Base-by-base conservation (phyloP, 2,797 vertebrate species). In the Clarias platycephalus region DNA sequence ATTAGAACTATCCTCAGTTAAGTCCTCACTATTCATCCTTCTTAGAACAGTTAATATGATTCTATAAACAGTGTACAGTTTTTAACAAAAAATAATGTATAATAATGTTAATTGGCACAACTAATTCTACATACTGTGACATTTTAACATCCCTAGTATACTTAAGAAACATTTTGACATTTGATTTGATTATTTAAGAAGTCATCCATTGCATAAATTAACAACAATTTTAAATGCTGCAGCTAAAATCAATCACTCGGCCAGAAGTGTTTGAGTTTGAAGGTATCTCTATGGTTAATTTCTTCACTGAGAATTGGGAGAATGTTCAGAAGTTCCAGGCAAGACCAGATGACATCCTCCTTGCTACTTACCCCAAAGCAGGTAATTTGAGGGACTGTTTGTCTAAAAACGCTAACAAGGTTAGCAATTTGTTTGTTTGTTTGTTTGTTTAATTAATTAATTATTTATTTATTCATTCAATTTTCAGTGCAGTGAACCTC, bases 331-430 rank as follows among this genome's bases (percentile, higher is more conserved):
- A 90, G 53, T 91, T 91, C 49, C 70, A 88, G 60, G 89, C 89
- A 40, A 88, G 87, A 83, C 89, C 89, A 78, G 86, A 87, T 90
- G 90, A 88, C 31, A 88, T 86, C 62, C 81, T 90, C 0, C 82
- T 90, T 1, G 89, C 89, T 57, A 90, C 88, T 24, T 89, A 93
- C 64, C 92, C 92, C 62, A 93, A 94, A 90, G 90, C 93, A 87
- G 93, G 93, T 93, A 24, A 60, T 86, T 9, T 63, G 16, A 44
- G 12, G 13, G 20, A 67, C 18, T 34, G 1, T 37, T 18, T 60
- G 15, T 34, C 40, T 82, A 72, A 72, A 15, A 72, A 71, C 20
- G 16, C 1, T 80, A 5, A 22, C 40, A 66, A 2, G n/a, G 37
- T 24, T 10, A 22, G 22, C 5, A 3, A 20, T 2, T 66, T 66